Evolutionary conservation across 2,797 vertebrate species (phyloP).

Genomic region (Bradypodion pumilum): DNA sequence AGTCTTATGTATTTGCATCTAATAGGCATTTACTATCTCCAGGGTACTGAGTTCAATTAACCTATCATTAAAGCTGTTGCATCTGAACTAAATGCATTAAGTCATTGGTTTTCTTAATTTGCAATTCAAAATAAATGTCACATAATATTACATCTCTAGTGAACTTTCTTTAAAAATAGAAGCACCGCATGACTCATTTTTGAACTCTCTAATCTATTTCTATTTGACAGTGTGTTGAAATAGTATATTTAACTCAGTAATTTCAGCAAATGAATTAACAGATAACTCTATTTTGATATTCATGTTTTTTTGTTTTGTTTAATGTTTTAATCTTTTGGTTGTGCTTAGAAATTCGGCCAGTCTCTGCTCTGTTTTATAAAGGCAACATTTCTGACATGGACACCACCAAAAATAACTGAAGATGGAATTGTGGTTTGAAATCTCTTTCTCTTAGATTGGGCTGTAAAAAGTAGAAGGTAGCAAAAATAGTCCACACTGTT

Average conservation of each 20-base stretch:
- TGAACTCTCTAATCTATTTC: not conserved
- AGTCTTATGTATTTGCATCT: not conserved
- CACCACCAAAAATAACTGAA: too few species aligned
- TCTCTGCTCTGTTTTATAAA: not conserved
- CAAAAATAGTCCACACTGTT: not conserved
- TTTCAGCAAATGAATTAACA: not conserved
- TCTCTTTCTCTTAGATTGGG: too few species aligned
- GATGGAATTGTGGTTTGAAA: not conserved
- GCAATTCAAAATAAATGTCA: not conserved
- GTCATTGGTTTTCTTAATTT: not conserved
- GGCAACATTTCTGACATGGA: not conserved
- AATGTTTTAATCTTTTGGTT: not conserved
- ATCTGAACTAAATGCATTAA: not conserved
- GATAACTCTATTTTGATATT: too few species aligned
- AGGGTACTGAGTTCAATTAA: not conserved
- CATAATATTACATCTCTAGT: not conserved
- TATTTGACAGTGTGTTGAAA: not conserved
- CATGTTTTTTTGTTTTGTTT: too few species aligned
- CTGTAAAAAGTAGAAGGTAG: not conserved
- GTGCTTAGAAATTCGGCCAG: not conserved
- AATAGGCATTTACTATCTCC: not conserved
- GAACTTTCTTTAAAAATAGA: not conserved
- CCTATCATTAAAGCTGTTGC: not conserved
- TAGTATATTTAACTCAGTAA: not conserved
- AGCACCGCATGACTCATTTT: conserved; percentile 13